A percentile compares a stretch with the other conserved stretches of the same genome.
Evolutionary conservation across 2,797 vertebrate species (phyloP).

Genomic region (Manis crassicaudata): DNA sequence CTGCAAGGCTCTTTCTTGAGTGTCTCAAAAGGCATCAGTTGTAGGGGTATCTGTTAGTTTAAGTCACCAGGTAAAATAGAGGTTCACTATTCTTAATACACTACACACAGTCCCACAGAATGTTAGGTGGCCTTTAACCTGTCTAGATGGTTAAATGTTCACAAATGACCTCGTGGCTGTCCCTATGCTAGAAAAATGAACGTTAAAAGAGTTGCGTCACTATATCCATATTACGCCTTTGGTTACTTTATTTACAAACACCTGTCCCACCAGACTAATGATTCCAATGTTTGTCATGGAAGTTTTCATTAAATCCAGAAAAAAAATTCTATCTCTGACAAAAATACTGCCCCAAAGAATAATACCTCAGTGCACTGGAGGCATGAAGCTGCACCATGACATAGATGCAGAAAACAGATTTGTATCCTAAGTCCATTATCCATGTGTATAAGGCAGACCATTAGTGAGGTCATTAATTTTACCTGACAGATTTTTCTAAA

Average conservation of each 20-base stretch:
- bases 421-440: conserved; percentile 6
- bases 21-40: neutral
- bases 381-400: neutral
- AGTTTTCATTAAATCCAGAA: conserved; percentile 4
- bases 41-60: neutral
- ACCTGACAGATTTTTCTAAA: conserved; percentile 42
- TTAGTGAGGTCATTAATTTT: conserved; percentile 40
- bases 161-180: neutral
- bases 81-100: conserved; percentile 36
- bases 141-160: neutral
- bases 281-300: neutral
- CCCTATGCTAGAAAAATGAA: conserved; percentile 25
- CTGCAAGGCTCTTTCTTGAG: neutral
- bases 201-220: neutral
- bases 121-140: neutral
- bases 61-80: neutral
- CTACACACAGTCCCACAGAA: neutral
- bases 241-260: conserved; percentile 23
- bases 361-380: neutral
- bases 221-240: neutral
- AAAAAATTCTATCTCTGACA: neutral
- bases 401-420: conserved; percentile 17
- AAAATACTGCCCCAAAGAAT: conserved; percentile 33
- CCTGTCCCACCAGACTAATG: conserved; percentile 22
- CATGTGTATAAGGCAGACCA: neutral